Conservation (phyloP, 2,888 invertebrate genomes). For the Eupeodes latifasciatus region DNA sequence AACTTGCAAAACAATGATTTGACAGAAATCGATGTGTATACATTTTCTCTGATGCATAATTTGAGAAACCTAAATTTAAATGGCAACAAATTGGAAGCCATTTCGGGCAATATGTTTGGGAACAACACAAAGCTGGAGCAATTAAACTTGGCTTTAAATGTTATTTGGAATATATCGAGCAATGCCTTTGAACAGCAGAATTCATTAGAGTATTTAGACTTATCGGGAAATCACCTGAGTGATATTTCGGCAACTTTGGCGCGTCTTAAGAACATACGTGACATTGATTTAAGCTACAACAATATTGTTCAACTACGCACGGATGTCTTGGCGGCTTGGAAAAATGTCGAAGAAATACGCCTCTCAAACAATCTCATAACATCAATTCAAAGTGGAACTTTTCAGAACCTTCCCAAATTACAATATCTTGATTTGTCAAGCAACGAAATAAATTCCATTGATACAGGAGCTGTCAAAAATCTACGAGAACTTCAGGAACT, state of each 20-base stretch:
- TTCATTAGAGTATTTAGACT: slow-evolving; percentile 89
- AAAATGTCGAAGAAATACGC: slow-evolving; percentile 89
- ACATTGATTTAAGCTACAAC: slow-evolving; percentile 92
- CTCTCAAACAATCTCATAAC: slow-evolving; percentile 90
- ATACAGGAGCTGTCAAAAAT: slow-evolving; percentile 89
- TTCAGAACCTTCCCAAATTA: slow-evolving; percentile 89
- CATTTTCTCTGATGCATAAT: slow-evolving; percentile 87
- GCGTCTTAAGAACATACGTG: slow-evolving; percentile 88
- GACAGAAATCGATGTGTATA: slow-evolving; percentile 87
- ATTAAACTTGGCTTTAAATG: slow-evolving; percentile 91
- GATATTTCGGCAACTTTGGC: slow-evolving; percentile 90
- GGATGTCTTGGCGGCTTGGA: slow-evolving; percentile 89
- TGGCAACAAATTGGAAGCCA: slow-evolving; percentile 90
- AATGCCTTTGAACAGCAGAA: slow-evolving; percentile 87
- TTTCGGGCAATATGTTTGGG: slow-evolving; percentile 89
- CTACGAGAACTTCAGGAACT: slow-evolving; percentile 89
- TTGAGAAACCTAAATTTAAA: slow-evolving; percentile 90
- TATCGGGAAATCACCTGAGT: slow-evolving; percentile 91
- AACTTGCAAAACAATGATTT: slow-evolving; percentile 91
- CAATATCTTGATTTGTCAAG: slow-evolving; percentile 91
- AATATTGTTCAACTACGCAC: slow-evolving; percentile 89
- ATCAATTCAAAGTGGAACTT: slow-evolving; percentile 89
- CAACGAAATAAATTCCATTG: slow-evolving; percentile 91
- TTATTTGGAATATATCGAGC: slow-evolving; percentile 88
- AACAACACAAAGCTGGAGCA: slow-evolving; percentile 87